Percentiles rank a stretch among this genome's conserved stretches.
phyloP scores from a whole-genome alignment of 2,888 invertebrate species.

The Phengaris alcon region DNA sequence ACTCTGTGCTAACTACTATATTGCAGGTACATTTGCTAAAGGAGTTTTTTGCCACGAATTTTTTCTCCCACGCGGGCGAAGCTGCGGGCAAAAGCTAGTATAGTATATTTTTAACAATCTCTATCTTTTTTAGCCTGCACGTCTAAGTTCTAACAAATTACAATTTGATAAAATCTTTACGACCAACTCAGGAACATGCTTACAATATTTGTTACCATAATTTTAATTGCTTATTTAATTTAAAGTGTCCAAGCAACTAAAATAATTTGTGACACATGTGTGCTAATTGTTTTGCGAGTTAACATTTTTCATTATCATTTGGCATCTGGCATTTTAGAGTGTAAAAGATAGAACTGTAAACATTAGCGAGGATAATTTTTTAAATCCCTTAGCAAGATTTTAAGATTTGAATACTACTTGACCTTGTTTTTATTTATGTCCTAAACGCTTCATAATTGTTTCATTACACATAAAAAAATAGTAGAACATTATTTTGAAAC shows the following conservation, averaged over 20 bases:
- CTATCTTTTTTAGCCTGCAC: conserved; percentile 1
- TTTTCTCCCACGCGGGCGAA: too few relatives aligned
- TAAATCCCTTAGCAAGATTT: not conserved
- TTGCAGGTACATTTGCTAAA: too few relatives aligned
- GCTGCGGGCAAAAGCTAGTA: too few relatives aligned
- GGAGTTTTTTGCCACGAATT: too few relatives aligned
- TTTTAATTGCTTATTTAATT: conserved; percentile 3
- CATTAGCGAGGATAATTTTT: not conserved
- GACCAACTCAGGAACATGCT: conserved; percentile 6
- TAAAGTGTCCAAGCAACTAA: not conserved
- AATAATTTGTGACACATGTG: not conserved
- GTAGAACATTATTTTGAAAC: too few relatives aligned
- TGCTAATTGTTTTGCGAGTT: not conserved
- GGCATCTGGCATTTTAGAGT: not conserved
- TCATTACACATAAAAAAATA: too few relatives aligned
- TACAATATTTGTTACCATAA: conserved; percentile 3
- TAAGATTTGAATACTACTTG: not conserved
- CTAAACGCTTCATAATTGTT: too few relatives aligned
- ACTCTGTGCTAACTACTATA: too few relatives aligned
- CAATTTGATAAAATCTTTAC: conserved; percentile 20
- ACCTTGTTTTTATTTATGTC: too few relatives aligned
- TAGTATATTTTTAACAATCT: not conserved
- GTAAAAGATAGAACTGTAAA: not conserved
- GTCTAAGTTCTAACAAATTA: conserved; percentile 3
- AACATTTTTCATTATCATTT: not conserved